Evolutionary conservation across 2,113 vertebrate genomes (phyloP), one percentile per base, ranked within the genome.

Genomic region (Neotoma lepida): DNA sequence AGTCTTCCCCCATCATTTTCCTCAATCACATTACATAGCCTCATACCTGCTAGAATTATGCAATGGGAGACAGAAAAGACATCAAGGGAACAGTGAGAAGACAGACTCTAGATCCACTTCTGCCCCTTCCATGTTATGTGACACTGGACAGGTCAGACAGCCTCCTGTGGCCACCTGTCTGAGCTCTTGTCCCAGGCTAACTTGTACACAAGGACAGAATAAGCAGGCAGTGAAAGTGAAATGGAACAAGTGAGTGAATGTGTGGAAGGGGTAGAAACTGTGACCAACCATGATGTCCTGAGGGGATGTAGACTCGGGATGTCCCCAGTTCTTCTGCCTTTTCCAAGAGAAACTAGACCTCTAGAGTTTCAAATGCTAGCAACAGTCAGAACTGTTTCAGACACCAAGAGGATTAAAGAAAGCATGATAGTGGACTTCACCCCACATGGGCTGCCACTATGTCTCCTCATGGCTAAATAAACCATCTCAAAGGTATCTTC

Each of bases 311-410:
- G 84, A 6, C n/a, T 18, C 71, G n/a, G 44, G 30, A 39, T 76
- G 26, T 61, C 85, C 51, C 20, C 18, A 58, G 64, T 49, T 39
- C 63, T 78, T 33, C 46, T 24, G 22, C 15, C 68, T 91, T 74
- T 87, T 74, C 90, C 18, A 87, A 92, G 82, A 86, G 58, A 86
- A 95, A 58, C 51, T 22, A 81, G 81, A 94, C 82, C 33, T 86
- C 56, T 77, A n/a, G 46, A 51, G 68, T 90, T 93, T 89, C 86
- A 89, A 70, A 94, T 76, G 61, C 4, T 68, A 64, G 44, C 61
- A 95, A 87, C 44, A n/a, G 51, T 82, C 10, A 71, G 81, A 96
- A 91, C 3, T 78, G 22, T 74, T 94, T 91, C 78, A 63, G 64
- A 93, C 24, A 61, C 46, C 41, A 9, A 63, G 41, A 54, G 24